Percentiles rank a stretch among this genome's conserved stretches.
Conservation (phyloP, 2,888 invertebrate genomes). For the Cataglyphis albicans region DNA sequence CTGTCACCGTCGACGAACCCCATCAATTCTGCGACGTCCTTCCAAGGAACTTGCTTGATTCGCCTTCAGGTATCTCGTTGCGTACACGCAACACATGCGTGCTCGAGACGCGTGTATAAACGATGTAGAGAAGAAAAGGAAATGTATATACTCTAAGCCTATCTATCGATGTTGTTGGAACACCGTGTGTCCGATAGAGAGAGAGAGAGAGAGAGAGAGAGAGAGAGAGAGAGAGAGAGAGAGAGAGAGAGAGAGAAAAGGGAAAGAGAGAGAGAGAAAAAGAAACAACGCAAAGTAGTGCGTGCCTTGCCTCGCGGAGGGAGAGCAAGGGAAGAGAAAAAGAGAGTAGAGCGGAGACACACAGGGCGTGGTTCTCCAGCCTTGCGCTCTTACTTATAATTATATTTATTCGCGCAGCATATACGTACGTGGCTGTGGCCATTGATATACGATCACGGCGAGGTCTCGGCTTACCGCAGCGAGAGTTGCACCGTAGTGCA, state of each 20-base stretch:
- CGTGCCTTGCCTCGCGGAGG: conserved; percentile 44
- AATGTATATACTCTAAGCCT: conserved; percentile 77
- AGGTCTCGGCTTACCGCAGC: conserved; percentile 75
- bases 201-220: conserved; percentile 18
- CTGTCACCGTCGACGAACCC: conserved; percentile 43
- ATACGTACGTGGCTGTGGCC: conserved; percentile 72
- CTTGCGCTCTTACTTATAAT: conserved; percentile 84
- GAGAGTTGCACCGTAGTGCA: conserved; percentile 29
- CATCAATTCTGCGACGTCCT: conserved; percentile 60
- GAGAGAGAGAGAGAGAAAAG: conserved; percentile 46
- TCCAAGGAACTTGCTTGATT: conserved; percentile 54
- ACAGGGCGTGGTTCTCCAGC: conserved; percentile 84
- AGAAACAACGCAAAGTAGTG: conserved; percentile 35
- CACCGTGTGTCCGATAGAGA: conserved; percentile 62
- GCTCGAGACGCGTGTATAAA: conserved; percentile 30
- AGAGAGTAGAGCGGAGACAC: conserved; percentile 82
- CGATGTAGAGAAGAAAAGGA: conserved; percentile 76
- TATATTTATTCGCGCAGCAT: conserved; percentile 81
- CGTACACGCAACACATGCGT: conserved; percentile 38
- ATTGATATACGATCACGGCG: conserved; percentile 81
- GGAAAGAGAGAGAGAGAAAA: conserved; percentile 31
- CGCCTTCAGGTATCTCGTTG: conserved; percentile 55
- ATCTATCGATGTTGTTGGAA: conserved; percentile 72
- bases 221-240: background rate
- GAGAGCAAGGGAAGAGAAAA: conserved; percentile 71